Conservation (phyloP, 2,113 vertebrate genomes). For the Xenopus borealis region DNA sequence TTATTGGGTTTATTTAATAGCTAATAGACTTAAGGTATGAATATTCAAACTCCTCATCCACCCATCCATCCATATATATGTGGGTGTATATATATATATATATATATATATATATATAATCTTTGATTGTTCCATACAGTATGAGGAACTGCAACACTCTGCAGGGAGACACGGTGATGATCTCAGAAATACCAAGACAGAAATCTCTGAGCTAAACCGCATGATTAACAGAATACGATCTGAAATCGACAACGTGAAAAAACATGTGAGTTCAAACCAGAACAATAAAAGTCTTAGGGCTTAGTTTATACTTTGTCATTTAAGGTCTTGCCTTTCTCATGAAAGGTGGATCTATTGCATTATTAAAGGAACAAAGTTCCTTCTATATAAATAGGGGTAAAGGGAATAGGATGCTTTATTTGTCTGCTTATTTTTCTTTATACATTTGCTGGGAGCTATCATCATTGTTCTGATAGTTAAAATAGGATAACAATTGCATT, state of each 20-base stretch:
- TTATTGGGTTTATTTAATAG: no score
- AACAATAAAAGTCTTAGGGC: no score
- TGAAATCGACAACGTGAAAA: slow-evolving; percentile 85
- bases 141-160: slow-evolving; percentile 77
- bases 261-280: slow-evolving; percentile 68
- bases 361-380: background rate
- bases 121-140: slow-evolving; percentile 57
- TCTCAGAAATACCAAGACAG: slow-evolving; percentile 75
- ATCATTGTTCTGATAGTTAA: no score
- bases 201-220: slow-evolving; percentile 86
- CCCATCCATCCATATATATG: no score
- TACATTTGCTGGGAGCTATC: no score
- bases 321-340: background rate
- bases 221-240: slow-evolving; percentile 79
- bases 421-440: no score
- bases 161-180: slow-evolving; percentile 79
- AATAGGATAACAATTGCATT: no score
- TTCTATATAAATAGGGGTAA: background rate
- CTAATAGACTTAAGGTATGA: no score
- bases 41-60: no score
- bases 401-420: background rate
- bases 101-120: no score
- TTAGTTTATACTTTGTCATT: no score
- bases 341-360: background rate
- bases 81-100: no score